Conservation (phyloP, 2,888 invertebrate species). For the Coenonympha arcania region DNA sequence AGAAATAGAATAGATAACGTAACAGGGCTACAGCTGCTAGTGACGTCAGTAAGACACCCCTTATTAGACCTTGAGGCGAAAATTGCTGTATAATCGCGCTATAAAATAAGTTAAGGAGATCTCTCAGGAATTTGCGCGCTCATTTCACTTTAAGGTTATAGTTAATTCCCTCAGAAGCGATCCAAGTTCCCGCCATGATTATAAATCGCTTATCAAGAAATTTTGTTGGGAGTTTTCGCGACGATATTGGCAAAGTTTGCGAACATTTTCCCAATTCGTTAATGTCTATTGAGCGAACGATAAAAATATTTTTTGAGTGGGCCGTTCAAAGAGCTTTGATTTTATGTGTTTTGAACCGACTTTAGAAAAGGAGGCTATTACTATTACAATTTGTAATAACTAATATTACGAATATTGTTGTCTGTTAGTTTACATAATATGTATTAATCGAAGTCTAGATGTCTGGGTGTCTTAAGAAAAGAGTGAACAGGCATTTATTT, state of each 20-base stretch:
- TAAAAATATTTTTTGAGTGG: slow-evolving; percentile 7
- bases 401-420: too few relatives aligned
- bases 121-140: slow-evolving; percentile 29
- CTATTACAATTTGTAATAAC: too few relatives aligned
- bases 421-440: too few relatives aligned
- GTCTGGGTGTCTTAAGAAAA: too few relatives aligned
- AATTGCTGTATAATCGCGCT: background rate
- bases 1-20: too few relatives aligned
- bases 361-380: too few relatives aligned
- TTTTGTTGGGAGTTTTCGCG: slow-evolving; percentile 45
- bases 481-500: too few relatives aligned
- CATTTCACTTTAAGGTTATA: slow-evolving; percentile 41
- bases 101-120: slow-evolving; percentile 7
- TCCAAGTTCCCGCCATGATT: slow-evolving; percentile 48
- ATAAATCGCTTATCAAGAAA: slow-evolving; percentile 67
- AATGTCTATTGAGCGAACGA: slow-evolving; percentile 38
- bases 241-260: slow-evolving; percentile 63
- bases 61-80: too few relatives aligned
- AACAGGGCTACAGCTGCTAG: too few relatives aligned
- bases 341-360: background rate
- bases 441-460: too few relatives aligned
- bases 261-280: slow-evolving; percentile 45
- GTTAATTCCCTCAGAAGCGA: slow-evolving; percentile 41
- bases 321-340: too few relatives aligned
- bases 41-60: too few relatives aligned